Percentiles rank a stretch among this genome's conserved stretches.
phyloP scores from a whole-genome alignment of 1,140 invertebrate genomes.

The Chrysopa pallens region DNA sequence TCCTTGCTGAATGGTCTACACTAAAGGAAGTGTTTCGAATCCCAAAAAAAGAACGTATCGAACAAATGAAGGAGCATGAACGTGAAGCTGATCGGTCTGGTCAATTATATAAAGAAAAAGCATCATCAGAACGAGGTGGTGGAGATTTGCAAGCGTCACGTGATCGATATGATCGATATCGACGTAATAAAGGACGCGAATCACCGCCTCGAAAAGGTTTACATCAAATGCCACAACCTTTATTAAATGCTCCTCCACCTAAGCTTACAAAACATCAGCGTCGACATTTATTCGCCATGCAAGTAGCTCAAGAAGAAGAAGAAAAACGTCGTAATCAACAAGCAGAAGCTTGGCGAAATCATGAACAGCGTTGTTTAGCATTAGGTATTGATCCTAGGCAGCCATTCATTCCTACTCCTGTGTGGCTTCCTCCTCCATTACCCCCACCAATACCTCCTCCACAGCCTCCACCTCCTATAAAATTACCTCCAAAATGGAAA shows the following conservation, averaged over 20 bases:
- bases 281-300: slow-evolving; percentile 55
- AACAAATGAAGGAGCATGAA: slow-evolving; percentile 87
- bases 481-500: slow-evolving; percentile 76
- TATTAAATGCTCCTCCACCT: slow-evolving; percentile 17
- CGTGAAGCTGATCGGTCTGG: slow-evolving; percentile 47
- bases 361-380: slow-evolving; percentile 38
- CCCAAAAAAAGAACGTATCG: slow-evolving; percentile 83
- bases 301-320: slow-evolving; percentile 51
- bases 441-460: slow-evolving; percentile 8
- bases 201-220: slow-evolving; percentile 23
- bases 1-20: slow-evolving; percentile 57
- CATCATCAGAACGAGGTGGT: neutral
- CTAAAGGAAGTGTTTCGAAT: slow-evolving; percentile 83
- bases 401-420: slow-evolving; percentile 27
- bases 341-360: slow-evolving; percentile 39
- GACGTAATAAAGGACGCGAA: slow-evolving; percentile 16
- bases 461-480: slow-evolving; percentile 30
- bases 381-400: slow-evolving; percentile 36
- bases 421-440: slow-evolving; percentile 13
- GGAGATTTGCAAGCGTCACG: slow-evolving; percentile 7
- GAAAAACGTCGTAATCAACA: slow-evolving; percentile 38
- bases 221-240: neutral
- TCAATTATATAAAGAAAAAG: slow-evolving; percentile 5
- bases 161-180: slow-evolving; percentile 11
- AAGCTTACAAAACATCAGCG: slow-evolving; percentile 49